phyloP scores from a whole-genome alignment of 2,888 invertebrate species.

The Drosophila engyochracea region DNA sequence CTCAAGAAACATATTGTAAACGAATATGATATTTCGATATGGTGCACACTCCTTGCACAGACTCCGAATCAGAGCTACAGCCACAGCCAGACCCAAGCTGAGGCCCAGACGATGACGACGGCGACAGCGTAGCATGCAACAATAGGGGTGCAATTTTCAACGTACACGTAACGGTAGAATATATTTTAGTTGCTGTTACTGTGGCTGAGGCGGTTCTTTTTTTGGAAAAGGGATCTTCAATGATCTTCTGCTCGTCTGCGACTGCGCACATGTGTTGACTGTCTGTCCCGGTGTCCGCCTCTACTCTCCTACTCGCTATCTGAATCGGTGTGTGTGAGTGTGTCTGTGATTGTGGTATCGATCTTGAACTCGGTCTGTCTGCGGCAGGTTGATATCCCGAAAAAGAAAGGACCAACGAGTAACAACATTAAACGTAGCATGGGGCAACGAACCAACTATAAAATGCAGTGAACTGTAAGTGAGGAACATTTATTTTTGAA shows the following conservation, averaged over 20 bases:
- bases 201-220: slow-evolving; percentile 39
- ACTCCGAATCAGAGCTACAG: slow-evolving; percentile 21
- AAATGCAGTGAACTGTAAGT: slow-evolving; percentile 66
- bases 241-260: slow-evolving; percentile 54
- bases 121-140: slow-evolving; percentile 47
- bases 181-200: slow-evolving; percentile 61
- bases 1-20: slow-evolving; percentile 78
- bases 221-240: slow-evolving; percentile 65
- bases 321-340: slow-evolving; percentile 6
- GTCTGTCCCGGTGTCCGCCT: slow-evolving; percentile 36
- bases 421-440: slow-evolving; percentile 64
- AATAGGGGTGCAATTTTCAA: slow-evolving; percentile 80
- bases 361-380: slow-evolving; percentile 66
- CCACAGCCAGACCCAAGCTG: slow-evolving; percentile 8
- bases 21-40: slow-evolving; percentile 81
- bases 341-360: slow-evolving; percentile 63
- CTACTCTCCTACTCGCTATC: slow-evolving; percentile 16
- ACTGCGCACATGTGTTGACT: slow-evolving; percentile 70
- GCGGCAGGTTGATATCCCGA: slow-evolving; percentile 69
- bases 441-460: slow-evolving; percentile 74
- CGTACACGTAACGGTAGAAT: slow-evolving; percentile 79
- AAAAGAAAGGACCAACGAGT: slow-evolving; percentile 48
- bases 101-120: slow-evolving; percentile 13
- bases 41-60: slow-evolving; percentile 72
- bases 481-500: slow-evolving; percentile 28